These are phyloP conservation scores for Nipponia nippon DNA, from an alignment of 2,113 vertebrate species.

Conservation along the genomic window DNA sequence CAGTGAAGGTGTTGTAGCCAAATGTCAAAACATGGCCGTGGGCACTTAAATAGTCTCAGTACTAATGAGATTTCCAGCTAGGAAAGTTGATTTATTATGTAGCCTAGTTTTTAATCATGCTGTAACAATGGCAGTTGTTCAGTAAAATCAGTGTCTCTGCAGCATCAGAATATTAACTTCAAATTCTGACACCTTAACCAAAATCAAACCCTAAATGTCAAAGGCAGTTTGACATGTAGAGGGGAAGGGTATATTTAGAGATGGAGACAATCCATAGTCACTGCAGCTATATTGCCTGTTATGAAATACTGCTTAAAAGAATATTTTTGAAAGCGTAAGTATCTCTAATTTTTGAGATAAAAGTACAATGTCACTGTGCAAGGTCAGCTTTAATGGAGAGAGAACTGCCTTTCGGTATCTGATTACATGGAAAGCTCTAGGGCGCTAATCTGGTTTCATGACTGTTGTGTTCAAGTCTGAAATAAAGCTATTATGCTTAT, in stretches of 20 bases:
- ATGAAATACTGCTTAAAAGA: neutral
- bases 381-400: conserved; percentile 41
- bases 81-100: conserved; percentile 13
- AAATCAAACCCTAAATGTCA: neutral
- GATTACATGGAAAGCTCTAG: conserved; percentile 8
- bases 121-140: neutral
- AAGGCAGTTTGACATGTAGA: neutral
- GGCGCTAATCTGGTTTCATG: conserved; percentile 1
- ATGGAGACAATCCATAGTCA: neutral
- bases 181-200: neutral
- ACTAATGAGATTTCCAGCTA: conserved; percentile 8
- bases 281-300: neutral
- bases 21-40: conserved; percentile 7
- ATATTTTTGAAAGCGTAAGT: neutral
- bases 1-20: neutral
- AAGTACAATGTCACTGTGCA: conserved; percentile 3
- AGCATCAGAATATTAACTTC: neutral
- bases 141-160: neutral
- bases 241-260: neutral
- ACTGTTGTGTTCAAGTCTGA: neutral
- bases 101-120: neutral
- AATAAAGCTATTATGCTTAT: conserved; percentile 7
- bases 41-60: neutral
- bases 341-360: conserved; percentile 30
- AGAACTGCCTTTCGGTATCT: neutral